Evolutionary conservation across 2,113 vertebrate species (phyloP).

Genomic region (Psittacara wagleri): DNA sequence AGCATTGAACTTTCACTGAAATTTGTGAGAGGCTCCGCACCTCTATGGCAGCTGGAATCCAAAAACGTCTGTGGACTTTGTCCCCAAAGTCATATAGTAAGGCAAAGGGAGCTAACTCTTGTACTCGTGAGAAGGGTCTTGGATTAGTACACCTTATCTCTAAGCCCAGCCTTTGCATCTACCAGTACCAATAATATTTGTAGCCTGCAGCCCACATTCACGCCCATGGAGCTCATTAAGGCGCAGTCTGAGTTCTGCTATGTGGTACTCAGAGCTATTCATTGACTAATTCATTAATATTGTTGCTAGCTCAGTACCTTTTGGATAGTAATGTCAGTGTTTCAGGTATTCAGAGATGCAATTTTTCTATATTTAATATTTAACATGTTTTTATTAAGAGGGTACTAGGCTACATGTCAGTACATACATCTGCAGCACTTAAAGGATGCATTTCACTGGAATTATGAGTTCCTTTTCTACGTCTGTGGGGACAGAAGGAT

Average conservation of each 20-base stretch:
- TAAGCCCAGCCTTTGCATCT: not conserved
- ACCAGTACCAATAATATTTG: not conserved
- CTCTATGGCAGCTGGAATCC: not conserved
- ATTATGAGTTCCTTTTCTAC: not conserved
- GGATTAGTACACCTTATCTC: not conserved
- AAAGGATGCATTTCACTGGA: not conserved
- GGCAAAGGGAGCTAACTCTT: not conserved
- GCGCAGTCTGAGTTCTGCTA: not conserved
- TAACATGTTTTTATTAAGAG: not conserved
- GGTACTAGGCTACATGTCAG: not conserved
- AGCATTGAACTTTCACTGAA: not conserved
- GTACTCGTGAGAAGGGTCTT: not conserved
- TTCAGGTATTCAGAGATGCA: not conserved
- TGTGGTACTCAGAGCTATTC: not conserved
- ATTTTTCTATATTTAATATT: not conserved
- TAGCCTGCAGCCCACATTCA: accelerated
- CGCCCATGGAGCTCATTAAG: not conserved
- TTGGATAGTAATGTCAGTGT: not conserved
- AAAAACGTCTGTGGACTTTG: not conserved
- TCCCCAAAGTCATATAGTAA: not conserved
- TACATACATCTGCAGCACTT: not conserved
- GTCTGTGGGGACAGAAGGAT: not conserved
- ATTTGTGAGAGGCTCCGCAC: not conserved
- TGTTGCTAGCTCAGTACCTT: not conserved
- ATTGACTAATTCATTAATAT: not conserved